These are phyloP conservation scores for Smutsia temminckii DNA, from an alignment of 2,797 vertebrate species.

Conservation along the genomic window DNA sequence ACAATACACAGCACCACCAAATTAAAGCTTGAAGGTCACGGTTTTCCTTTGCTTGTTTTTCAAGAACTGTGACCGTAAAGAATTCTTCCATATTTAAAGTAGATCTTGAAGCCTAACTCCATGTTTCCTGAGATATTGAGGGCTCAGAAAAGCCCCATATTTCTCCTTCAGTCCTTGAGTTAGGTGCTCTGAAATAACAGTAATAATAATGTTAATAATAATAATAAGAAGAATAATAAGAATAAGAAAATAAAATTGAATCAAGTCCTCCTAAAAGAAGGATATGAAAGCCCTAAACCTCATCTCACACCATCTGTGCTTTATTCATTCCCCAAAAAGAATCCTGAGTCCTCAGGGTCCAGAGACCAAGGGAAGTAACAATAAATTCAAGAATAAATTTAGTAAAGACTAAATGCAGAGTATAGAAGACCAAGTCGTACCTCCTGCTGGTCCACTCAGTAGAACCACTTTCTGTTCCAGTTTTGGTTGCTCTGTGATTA, in stretches of 20 bases:
- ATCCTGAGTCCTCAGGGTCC: neutral
- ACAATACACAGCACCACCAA: neutral
- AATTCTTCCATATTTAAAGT: neutral
- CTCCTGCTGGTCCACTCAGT: neutral
- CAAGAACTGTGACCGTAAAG: neutral
- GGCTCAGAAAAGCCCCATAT: neutral
- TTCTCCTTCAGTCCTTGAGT: neutral
- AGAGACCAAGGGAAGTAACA: neutral
- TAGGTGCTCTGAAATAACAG: neutral
- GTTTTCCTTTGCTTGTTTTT: constrained; percentile 16
- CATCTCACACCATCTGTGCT: neutral
- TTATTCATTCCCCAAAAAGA: neutral
- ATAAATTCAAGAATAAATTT: constrained; percentile 20
- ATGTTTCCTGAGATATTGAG: neutral
- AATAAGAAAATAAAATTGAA: neutral
- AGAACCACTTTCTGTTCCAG: neutral
- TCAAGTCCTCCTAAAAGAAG: neutral
- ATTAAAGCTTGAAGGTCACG: neutral
- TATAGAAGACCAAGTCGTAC: neutral
- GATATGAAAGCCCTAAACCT: neutral
- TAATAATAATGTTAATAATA: neutral
- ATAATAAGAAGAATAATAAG: neutral
- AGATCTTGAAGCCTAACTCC: neutral
- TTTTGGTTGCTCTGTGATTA: neutral
- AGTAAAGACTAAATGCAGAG: neutral